Evolutionary conservation across 2,888 invertebrate genomes (phyloP), one percentile per base, ranked within the genome.

Genomic region (Zonitis immaculata): DNA sequence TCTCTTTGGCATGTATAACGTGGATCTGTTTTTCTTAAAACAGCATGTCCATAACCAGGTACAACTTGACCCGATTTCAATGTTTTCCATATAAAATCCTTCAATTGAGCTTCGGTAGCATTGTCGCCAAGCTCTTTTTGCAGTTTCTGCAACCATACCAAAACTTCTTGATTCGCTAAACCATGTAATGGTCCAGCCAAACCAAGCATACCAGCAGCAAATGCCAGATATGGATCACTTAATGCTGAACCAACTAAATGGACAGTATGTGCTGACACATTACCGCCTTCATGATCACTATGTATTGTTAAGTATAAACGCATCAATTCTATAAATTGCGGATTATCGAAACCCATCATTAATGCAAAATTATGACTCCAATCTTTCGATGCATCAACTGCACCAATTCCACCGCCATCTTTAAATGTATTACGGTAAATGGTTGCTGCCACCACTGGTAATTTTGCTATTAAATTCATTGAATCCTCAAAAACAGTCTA

Each of bases 41-140:
- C 96, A 63, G 96, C 96, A 75, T 96, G 96, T 27, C 96, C 96
- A 73, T 95, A 96, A 44, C 96, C 96, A 47, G 96, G 96, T 42
- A 97, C 91, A n/a, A 96, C 96, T 77, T 94, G 94, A 59, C 95
- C 95, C 56, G 89, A 87, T 79, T 95, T 95, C 51, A 96, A 82
- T 1, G 96, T 97, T 77, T 94, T 95, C 94, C 95, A 94, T 73
- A 99, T 92, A 80, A 95, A 98, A 47, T 97, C 95, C 76, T 93
- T 94, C 50, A 99, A 81, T 67, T 94, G 85, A 0, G 96, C 91
- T 74, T 97, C 95, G 12, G 90, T 86, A 59, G 90, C 88, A 70
- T 85, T 87, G 66, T 89, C 87, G 48, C 93, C 93, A 46, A 98
- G 82, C 72, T 92, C 88, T 67, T 87, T 81, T 63, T 89, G 88